Percentiles rank a stretch among this genome's conserved stretches.
Evolutionary conservation across 2,113 vertebrate genomes (phyloP).

Genomic region (Reinhardtius hippoglossoides): DNA sequence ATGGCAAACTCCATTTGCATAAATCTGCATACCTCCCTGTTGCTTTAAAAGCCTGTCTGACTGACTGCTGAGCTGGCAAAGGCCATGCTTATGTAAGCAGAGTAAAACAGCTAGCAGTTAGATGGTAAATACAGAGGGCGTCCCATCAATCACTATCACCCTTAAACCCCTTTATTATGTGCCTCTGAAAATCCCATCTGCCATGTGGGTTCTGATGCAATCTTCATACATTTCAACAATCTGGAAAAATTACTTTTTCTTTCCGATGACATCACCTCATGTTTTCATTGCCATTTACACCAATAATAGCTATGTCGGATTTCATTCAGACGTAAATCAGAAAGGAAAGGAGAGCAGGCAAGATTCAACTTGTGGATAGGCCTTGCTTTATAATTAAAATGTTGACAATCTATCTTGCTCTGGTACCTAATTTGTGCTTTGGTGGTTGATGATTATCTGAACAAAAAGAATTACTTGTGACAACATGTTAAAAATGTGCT

Average conservation of each 20-base stretch:
- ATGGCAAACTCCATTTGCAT: constrained; percentile 72
- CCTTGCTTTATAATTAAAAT: constrained; percentile 13
- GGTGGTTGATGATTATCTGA: constrained; percentile 11
- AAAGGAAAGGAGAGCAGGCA: neutral
- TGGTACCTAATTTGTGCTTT: neutral
- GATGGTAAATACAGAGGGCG: constrained; percentile 64
- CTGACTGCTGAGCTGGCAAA: constrained; percentile 75
- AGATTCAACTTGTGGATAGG: constrained; percentile 39
- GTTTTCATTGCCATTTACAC: constrained; percentile 46
- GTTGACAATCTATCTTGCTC: constrained; percentile 6
- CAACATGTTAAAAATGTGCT: constrained; percentile 8
- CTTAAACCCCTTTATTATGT: constrained; percentile 65
- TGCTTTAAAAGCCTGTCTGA: constrained; percentile 63
- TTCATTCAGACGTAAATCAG: constrained; percentile 52
- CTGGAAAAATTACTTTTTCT: constrained; percentile 46
- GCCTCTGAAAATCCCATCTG: constrained; percentile 55
- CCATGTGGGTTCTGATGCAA: constrained; percentile 49
- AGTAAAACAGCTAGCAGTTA: constrained; percentile 53
- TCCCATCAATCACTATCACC: constrained; percentile 62
- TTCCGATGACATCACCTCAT: constrained; percentile 66
- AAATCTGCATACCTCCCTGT: constrained; percentile 67
- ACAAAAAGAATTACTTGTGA: constrained; percentile 27
- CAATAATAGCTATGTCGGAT: constrained; percentile 29
- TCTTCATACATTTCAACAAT: constrained; percentile 41
- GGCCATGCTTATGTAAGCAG: constrained; percentile 76